Evolutionary conservation across 2,113 vertebrate genomes (phyloP), one percentile per base, ranked within the genome.

Genomic region (Bufo bufo): DNA sequence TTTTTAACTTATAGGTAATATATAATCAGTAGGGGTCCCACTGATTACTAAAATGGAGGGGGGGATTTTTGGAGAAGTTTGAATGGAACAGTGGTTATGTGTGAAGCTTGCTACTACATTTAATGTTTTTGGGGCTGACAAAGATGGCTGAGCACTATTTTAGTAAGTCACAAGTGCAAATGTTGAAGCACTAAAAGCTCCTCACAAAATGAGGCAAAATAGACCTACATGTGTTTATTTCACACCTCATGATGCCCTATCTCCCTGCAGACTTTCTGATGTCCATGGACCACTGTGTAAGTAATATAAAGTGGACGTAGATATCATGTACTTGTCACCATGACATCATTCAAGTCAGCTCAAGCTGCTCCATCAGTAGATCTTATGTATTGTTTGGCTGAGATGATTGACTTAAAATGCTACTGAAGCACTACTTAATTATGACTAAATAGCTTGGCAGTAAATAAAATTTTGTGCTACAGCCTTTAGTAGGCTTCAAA

Each of bases 401-500:
- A 83, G 84, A 89, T 69, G 75, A 56, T 84, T 89, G 82, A 78
- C 72, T 80, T 65, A 84, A 75, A 84, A 52, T 78, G 49, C 61
- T 58, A 78, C 6, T 59, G 19, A 84, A 58, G 47, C 81, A 54
- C 23, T 69, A 50, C 71, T 63, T 88, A 61, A 33, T 75, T 83
- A 77, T 88, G 71, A 52, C 56, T 88, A 65, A 83, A 77, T 78
- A 66, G 87, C 82, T 77, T 83, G 82, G 81, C 87, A 83, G 79
- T 82, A 83, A 89, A 84, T 69, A 89, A 78, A 78, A 84, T 69
- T 54, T 84, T 84, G 87, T 84, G 59, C 81, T 77, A 14, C 72
- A 65, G n/a, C 47, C 82, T 78, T 63, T 89, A 45, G 47, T 84
- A 77, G 61, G 59, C 58, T 84, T 89, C 87, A 84, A 78, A 89